A percentile compares a stretch with the other conserved stretches of the same genome.
phyloP scores from a whole-genome alignment of 2,113 vertebrate genomes.

The Vicugna pacos region DNA sequence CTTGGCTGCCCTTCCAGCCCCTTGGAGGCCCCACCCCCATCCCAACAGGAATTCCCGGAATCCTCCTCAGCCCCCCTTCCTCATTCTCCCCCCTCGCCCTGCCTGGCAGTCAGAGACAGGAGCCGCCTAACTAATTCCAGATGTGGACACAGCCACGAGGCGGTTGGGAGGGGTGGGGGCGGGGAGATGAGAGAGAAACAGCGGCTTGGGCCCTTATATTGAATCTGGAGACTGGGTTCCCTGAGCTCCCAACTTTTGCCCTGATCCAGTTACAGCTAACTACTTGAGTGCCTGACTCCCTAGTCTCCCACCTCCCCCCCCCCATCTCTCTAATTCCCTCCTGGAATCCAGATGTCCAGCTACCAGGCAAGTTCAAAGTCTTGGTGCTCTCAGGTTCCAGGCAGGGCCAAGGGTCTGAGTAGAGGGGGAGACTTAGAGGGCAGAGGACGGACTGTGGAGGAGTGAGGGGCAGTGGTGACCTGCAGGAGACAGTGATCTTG shows the following conservation, averaged over 20 bases:
- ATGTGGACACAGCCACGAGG: constrained; percentile 76
- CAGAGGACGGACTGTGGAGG: neutral
- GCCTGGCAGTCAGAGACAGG: constrained; percentile 63
- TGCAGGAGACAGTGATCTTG: neutral
- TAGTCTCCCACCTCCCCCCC: neutral
- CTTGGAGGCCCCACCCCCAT: constrained; percentile 56
- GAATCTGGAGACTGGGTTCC: constrained; percentile 7
- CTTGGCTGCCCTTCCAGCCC: neutral
- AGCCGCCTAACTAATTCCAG: constrained; percentile 82
- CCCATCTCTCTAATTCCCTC: neutral
- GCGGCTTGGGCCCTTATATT: neutral
- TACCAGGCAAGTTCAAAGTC: constrained; percentile 63
- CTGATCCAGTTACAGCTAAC: neutral
- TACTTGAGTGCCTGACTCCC: neutral
- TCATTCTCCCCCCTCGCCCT: neutral
- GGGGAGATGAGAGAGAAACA: neutral
- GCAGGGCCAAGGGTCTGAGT: neutral
- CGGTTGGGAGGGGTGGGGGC: neutral
- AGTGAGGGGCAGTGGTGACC: neutral
- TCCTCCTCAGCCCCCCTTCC: constrained; percentile 41
- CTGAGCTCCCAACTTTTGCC: neutral
- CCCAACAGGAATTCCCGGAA: constrained; percentile 74
- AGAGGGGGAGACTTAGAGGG: neutral
- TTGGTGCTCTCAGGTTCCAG: constrained; percentile 35
- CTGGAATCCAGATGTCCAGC: constrained; percentile 53